Evolutionary conservation across 2,113 vertebrate genomes (phyloP).

Genomic region (Uria aalge): DNA sequence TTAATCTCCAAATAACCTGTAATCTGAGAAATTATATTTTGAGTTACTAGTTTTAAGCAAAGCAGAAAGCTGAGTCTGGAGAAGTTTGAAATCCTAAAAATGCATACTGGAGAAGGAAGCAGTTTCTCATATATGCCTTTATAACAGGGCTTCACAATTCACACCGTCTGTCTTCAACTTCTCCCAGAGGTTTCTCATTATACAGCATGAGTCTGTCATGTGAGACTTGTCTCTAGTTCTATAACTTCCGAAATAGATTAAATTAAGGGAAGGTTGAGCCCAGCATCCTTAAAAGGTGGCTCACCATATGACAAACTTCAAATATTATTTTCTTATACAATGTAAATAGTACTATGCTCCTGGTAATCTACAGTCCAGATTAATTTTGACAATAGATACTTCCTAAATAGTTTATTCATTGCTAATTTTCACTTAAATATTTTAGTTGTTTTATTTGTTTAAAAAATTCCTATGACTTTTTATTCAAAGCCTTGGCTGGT

Average conservation of each 20-base stretch:
- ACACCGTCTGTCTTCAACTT: background rate
- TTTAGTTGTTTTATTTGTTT: background rate
- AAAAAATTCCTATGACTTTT: background rate
- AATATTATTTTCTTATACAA: background rate
- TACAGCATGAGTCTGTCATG: background rate
- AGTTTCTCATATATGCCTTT: background rate
- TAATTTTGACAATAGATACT: background rate
- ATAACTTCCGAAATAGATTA: background rate
- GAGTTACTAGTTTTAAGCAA: background rate
- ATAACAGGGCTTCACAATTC: background rate
- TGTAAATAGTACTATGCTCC: background rate
- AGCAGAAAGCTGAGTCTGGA: background rate
- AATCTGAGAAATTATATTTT: background rate
- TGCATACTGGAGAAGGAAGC: background rate
- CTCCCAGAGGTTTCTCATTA: background rate
- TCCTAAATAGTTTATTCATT: background rate
- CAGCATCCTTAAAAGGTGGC: background rate
- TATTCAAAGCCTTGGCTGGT: background rate
- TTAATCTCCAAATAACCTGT: background rate
- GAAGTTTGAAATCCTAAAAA: background rate
- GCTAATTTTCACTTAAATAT: background rate
- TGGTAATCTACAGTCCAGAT: background rate
- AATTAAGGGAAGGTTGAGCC: background rate
- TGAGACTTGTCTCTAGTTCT: background rate
- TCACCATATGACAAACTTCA: background rate